phyloP scores from a whole-genome alignment of 2,888 invertebrate species.

The Mimas tiliae region DNA sequence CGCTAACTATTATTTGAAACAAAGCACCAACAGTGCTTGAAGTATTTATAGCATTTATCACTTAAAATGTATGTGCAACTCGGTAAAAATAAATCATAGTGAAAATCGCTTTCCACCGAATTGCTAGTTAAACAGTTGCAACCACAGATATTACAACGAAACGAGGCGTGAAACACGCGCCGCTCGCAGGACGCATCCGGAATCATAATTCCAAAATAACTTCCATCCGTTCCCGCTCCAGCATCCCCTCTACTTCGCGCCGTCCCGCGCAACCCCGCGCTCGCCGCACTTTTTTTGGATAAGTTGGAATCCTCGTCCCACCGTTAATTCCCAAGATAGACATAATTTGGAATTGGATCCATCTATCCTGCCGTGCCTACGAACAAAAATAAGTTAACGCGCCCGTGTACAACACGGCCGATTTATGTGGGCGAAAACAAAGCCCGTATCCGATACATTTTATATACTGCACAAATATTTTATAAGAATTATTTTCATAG shows the following conservation, averaged over 20 bases:
- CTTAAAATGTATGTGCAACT: neutral
- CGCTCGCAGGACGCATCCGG: slow-evolving; percentile 79
- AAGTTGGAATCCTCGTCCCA: slow-evolving; percentile 82
- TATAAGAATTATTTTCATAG: slow-evolving; percentile 22
- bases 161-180: slow-evolving; percentile 82
- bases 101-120: slow-evolving; percentile 55
- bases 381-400: slow-evolving; percentile 81
- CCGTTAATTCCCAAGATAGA: slow-evolving; percentile 85
- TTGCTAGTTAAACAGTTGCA: slow-evolving; percentile 70
- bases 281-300: slow-evolving; percentile 77
- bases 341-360: slow-evolving; percentile 86
- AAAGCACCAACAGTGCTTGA: no score
- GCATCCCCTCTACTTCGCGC: slow-evolving; percentile 42
- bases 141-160: slow-evolving; percentile 71
- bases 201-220: slow-evolving; percentile 85
- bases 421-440: slow-evolving; percentile 78
- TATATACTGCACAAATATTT: slow-evolving; percentile 42
- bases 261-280: slow-evolving; percentile 49
- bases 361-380: slow-evolving; percentile 81
- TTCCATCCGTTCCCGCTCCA: slow-evolving; percentile 67
- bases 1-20: no score
- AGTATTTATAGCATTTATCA: neutral
- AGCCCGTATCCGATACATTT: slow-evolving; percentile 49
- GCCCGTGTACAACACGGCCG: slow-evolving; percentile 56
- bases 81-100: slow-evolving; percentile 33